Percentiles rank a stretch among this genome's conserved stretches.
These are phyloP conservation scores for Paradisaea rubra DNA, from an alignment of 2,113 vertebrate genomes.

Conservation along the genomic window DNA sequence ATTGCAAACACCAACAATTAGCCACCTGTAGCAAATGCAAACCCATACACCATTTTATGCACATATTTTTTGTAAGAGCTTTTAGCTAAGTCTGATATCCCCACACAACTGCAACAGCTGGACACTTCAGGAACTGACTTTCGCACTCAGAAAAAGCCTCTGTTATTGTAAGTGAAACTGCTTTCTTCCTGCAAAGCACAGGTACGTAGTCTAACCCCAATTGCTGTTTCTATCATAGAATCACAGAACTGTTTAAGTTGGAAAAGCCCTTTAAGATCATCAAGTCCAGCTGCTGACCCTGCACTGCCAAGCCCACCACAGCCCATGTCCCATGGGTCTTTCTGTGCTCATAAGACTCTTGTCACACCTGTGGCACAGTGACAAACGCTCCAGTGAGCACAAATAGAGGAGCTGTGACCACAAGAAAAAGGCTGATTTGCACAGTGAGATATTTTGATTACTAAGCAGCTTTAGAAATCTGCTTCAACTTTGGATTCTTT, in stretches of 20 bases:
- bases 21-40: neutral
- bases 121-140: neutral
- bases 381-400: neutral
- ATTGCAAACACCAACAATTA: neutral
- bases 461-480: conserved; percentile 29
- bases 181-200: neutral
- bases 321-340: fast-evolving
- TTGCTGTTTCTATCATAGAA: neutral
- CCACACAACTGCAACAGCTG: neutral
- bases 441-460: conserved; percentile 6
- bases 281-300: fast-evolving
- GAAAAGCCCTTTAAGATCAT: neutral
- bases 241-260: neutral
- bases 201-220: neutral
- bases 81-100: neutral
- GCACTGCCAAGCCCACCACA: neutral
- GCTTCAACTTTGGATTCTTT: conserved; percentile 23
- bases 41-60: neutral
- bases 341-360: neutral
- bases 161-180: neutral
- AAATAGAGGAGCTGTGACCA: neutral
- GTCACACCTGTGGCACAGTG: neutral
- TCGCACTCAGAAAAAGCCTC: neutral
- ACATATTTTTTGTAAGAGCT: neutral
- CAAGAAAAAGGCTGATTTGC: neutral